These are phyloP conservation scores for Ceratina calcarata DNA, from an alignment of 1,140 invertebrate genomes.

Conservation along the genomic window DNA sequence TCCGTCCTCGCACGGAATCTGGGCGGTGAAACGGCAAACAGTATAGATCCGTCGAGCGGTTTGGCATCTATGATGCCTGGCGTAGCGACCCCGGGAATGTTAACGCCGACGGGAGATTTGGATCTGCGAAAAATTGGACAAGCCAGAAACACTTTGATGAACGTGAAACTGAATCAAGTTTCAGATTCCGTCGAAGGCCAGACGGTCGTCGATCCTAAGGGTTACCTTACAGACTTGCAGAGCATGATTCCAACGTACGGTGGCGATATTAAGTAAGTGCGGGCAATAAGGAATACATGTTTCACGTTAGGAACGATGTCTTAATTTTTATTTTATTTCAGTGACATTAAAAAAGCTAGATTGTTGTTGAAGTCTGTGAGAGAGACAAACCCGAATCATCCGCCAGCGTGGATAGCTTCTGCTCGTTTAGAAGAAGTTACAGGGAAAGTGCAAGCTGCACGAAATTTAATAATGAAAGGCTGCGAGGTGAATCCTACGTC, in stretches of 20 bases:
- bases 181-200: constrained; percentile 99
- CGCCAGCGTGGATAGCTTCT: constrained; percentile 99
- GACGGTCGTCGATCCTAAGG: constrained; percentile 99
- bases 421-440: constrained; percentile 99
- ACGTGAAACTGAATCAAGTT: constrained; percentile 98
- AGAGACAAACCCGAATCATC: constrained; percentile 99
- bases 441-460: constrained; percentile 98
- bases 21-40: constrained; percentile 89
- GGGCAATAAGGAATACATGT: not conserved
- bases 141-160: constrained; percentile 99
- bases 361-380: constrained; percentile 97
- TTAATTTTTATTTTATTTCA: constrained; percentile 68
- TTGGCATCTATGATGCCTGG: constrained; percentile 92
- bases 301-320: constrained; percentile 7
- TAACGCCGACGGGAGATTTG: constrained; percentile 92
- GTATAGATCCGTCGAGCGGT: constrained; percentile 92
- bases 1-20: constrained; percentile 96
- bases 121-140: constrained; percentile 99
- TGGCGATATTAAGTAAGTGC: constrained; percentile 94
- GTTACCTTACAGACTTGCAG: constrained; percentile 98
- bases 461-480: constrained; percentile 98
- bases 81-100: constrained; percentile 88
- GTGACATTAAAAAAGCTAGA: constrained; percentile 98
- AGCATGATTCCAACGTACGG: constrained; percentile 99
- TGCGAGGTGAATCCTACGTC: constrained; percentile 97